phyloP scores from a whole-genome alignment of 2,113 vertebrate genomes.

The Protobothrops mucrosquamatus region DNA sequence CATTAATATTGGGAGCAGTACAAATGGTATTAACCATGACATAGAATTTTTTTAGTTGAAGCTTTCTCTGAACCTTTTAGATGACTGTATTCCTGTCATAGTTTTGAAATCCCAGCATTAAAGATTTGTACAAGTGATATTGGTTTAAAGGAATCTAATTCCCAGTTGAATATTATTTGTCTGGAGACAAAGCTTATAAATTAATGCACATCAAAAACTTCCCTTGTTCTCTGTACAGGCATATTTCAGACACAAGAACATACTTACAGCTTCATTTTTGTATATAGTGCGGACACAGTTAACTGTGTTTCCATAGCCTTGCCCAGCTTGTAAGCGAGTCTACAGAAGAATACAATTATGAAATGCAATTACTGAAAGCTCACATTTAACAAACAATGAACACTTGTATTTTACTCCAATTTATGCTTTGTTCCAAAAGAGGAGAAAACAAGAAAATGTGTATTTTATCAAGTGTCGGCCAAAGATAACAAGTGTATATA shows the following conservation, averaged over 20 bases:
- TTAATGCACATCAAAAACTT: neutral
- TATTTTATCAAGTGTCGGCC: slow-evolving; percentile 29
- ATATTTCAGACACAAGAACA: neutral
- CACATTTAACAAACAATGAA: slow-evolving; percentile 7
- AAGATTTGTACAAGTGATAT: neutral
- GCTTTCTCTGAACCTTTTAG: neutral
- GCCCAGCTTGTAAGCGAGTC: slow-evolving; percentile 90
- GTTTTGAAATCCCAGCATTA: neutral
- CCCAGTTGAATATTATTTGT: neutral
- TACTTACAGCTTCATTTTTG: slow-evolving; percentile 88
- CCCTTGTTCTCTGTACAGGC: neutral
- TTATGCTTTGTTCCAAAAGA: slow-evolving; percentile 17
- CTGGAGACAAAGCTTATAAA: neutral
- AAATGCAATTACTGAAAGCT: slow-evolving; percentile 13
- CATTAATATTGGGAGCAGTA: neutral
- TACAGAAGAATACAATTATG: slow-evolving; percentile 63
- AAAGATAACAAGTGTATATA: slow-evolving; percentile 10
- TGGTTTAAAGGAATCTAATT: neutral
- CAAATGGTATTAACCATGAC: neutral
- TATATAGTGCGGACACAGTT: slow-evolving; percentile 85
- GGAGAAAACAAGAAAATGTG: slow-evolving; percentile 34
- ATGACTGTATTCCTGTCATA: neutral
- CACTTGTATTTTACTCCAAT: slow-evolving; percentile 44
- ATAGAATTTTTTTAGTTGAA: neutral
- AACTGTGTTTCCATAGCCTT: slow-evolving; percentile 79